Conservation (phyloP, 2,113 vertebrate genomes). For the Danionella cerebrum region DNA sequence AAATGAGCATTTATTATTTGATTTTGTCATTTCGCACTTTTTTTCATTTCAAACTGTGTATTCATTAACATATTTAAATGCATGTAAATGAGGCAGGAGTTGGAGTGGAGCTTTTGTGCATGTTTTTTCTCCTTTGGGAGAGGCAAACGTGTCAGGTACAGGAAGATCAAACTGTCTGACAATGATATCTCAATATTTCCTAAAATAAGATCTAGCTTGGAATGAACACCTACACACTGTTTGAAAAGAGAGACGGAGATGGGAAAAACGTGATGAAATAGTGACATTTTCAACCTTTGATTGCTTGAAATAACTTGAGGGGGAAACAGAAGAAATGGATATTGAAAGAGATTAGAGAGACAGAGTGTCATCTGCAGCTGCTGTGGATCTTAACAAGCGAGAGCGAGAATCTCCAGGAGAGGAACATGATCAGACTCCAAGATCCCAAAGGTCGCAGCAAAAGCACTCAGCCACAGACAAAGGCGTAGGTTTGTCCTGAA, state of each 20-base stretch:
- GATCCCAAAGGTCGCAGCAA: constrained; percentile 56
- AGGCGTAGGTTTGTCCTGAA: no score
- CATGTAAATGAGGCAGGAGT: no score
- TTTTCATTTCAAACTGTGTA: no score
- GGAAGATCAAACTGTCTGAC: constrained; percentile 18
- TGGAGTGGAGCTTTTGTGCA: no score
- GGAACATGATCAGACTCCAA: constrained; percentile 59
- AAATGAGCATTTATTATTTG: no score
- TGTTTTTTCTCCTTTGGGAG: not conserved
- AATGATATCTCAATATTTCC: constrained; percentile 35
- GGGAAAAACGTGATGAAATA: not conserved
- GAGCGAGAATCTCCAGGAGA: constrained; percentile 46
- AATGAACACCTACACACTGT: not conserved
- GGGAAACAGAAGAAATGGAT: not conserved
- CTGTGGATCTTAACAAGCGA: constrained; percentile 51
- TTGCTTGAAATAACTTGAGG: not conserved
- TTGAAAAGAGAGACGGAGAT: not conserved
- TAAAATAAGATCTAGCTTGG: constrained; percentile 14
- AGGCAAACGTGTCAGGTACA: constrained; percentile 12
- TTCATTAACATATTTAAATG: no score
- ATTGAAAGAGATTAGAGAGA: not conserved
- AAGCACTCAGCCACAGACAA: constrained; percentile 46
- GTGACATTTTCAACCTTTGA: not conserved
- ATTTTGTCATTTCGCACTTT: no score
- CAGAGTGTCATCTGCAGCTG: constrained; percentile 49